phyloP scores from a whole-genome alignment of 2,888 invertebrate species.

The Mythimna ferrago region DNA sequence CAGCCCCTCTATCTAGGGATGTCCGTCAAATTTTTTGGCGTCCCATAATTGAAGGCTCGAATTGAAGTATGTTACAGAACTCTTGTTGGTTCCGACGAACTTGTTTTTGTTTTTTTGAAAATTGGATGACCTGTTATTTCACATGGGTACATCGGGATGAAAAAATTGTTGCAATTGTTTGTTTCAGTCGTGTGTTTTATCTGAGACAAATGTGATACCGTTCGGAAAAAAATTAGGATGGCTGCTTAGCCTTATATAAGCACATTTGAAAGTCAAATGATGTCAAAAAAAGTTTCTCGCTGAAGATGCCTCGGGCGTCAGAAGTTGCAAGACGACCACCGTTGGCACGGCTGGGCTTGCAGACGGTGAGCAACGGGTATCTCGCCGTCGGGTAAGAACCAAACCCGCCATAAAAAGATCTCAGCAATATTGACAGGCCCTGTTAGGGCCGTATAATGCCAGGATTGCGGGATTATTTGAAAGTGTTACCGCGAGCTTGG shows the following conservation, averaged over 20 bases:
- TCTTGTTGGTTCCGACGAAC: constrained; percentile 16
- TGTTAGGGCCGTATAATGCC: no score
- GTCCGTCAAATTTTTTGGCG: constrained; percentile 35
- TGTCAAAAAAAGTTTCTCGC: no score
- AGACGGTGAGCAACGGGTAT: no score
- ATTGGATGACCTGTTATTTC: neutral
- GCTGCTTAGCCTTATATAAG: neutral
- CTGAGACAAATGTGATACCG: neutral
- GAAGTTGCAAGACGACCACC: no score
- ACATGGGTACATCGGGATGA: neutral
- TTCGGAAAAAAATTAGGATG: neutral
- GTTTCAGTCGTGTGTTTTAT: neutral
- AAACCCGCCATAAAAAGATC: no score
- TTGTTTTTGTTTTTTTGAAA: neutral
- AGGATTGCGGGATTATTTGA: no score
- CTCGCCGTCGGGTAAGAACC: no score
- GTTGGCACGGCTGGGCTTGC: no score
- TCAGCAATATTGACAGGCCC: no score
- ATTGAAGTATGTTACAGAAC: constrained; percentile 37
- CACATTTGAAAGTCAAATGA: neutral
- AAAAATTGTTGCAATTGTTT: neutral
- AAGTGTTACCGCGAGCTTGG: no score
- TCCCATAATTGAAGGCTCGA: constrained; percentile 32
- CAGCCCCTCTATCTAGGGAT: constrained; percentile 19
- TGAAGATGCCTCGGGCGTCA: no score